A percentile compares a stretch with the other conserved stretches of the same genome.
Evolutionary conservation across 1,140 invertebrate species (phyloP).

Genomic region (Sitobion miscanthi): DNA sequence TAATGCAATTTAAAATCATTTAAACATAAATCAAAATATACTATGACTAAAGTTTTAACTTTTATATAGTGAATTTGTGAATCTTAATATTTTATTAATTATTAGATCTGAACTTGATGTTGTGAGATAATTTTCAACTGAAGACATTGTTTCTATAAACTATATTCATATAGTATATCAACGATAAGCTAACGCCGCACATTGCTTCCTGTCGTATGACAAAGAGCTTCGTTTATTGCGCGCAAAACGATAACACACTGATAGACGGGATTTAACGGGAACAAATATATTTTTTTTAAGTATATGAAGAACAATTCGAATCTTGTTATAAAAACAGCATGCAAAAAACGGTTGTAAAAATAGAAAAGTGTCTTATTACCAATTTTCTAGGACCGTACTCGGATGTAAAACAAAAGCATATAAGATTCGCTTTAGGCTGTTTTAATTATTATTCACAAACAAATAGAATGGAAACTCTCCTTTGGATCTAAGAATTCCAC

Average conservation of each 20-base stretch:
- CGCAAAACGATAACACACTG: background rate
- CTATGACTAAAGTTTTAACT: background rate
- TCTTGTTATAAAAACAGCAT: background rate
- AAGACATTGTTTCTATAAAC: background rate
- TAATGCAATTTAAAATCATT: no score
- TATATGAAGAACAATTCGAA: slow-evolving; percentile 27
- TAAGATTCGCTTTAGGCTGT: slow-evolving; percentile 24
- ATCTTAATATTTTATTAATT: background rate
- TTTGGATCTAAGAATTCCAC: background rate
- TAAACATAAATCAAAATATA: background rate
- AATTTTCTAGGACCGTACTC: slow-evolving; percentile 2
- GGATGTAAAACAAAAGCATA: background rate
- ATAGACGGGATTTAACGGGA: background rate
- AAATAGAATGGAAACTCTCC: slow-evolving; percentile 19
- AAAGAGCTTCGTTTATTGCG: slow-evolving; percentile 23
- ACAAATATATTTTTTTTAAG: slow-evolving; percentile 30
- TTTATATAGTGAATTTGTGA: background rate
- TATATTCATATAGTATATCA: background rate
- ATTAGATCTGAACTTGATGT: background rate
- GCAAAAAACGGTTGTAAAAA: slow-evolving; percentile 21
- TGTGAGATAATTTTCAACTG: background rate
- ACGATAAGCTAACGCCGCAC: slow-evolving; percentile 19
- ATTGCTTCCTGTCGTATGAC: background rate
- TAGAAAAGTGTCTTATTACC: slow-evolving; percentile 15
- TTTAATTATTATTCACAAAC: slow-evolving; percentile 51